These are phyloP conservation scores for Onthophagus sagittarius DNA, from an alignment of 2,888 invertebrate species.

Conservation along the genomic window DNA sequence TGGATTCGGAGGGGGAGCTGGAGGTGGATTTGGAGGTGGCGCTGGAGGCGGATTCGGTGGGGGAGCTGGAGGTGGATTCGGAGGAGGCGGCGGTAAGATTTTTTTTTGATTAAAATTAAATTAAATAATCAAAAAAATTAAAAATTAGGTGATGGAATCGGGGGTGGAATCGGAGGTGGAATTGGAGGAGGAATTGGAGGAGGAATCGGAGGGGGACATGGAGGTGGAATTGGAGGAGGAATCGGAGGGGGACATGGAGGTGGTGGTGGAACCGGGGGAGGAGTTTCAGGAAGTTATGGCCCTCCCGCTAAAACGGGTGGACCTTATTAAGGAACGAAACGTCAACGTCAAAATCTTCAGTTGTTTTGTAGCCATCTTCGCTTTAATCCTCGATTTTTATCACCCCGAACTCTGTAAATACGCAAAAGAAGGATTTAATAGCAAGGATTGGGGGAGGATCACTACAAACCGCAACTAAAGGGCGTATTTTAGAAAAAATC, in stretches of 20 bases:
- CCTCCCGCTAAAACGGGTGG: conserved; percentile 50
- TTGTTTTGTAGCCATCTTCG: background rate
- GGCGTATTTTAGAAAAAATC: too few species aligned
- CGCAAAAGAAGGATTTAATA: background rate
- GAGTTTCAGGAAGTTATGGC: conserved; percentile 46
- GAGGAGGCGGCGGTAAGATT: conserved; percentile 36
- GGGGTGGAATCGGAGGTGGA: conserved; percentile 40
- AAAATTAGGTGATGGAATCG: conserved; percentile 38
- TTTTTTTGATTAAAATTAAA: background rate
- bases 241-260: conserved; percentile 36
- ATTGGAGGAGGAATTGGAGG: conserved; percentile 37
- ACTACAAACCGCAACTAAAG: background rate
- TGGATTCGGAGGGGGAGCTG: conserved; percentile 36
- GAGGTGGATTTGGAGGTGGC: conserved; percentile 39
- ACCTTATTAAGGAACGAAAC: conserved; percentile 48
- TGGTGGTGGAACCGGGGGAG: conserved; percentile 35
- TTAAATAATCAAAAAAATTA: too few species aligned
- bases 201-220: conserved; percentile 34
- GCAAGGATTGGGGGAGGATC: background rate
- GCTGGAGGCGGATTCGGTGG: background rate
- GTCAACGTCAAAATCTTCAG: background rate
- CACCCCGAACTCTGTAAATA: too few species aligned
- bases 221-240: conserved; percentile 45
- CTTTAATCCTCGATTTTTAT: background rate
- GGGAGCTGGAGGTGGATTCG: conserved; percentile 44